Evolutionary conservation across 2,113 vertebrate genomes (phyloP).

Genomic region (Oenanthe oenanthe): DNA sequence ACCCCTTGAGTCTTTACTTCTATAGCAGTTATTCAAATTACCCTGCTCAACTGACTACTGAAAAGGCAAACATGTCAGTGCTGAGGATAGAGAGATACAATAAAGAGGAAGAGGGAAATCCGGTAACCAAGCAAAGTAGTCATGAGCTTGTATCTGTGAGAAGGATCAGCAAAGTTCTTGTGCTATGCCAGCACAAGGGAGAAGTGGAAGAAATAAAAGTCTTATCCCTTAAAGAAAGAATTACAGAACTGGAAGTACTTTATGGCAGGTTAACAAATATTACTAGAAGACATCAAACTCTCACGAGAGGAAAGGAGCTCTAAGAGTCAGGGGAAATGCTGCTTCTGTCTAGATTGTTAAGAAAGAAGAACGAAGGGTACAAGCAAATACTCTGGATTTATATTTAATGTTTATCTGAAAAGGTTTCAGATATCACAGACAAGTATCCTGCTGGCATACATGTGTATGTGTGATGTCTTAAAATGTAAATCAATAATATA

Average conservation of each 20-base stretch:
- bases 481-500: constrained; percentile 12
- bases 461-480: neutral
- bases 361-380: neutral
- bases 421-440: neutral
- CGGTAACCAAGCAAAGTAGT: neutral
- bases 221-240: neutral
- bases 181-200: neutral
- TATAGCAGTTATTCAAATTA: neutral
- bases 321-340: neutral
- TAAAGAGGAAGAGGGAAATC: neutral
- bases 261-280: neutral
- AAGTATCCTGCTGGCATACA: neutral
- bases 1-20: neutral
- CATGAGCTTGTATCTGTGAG: neutral
- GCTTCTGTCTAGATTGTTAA: neutral
- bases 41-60: neutral
- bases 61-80: constrained; percentile 10
- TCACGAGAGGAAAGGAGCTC: neutral
- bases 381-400: neutral
- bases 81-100: neutral
- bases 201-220: neutral
- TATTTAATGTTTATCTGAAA: constrained; percentile 2
- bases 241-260: neutral
- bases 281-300: neutral
- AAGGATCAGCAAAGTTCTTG: neutral